Conservation (phyloP, 2,113 vertebrate genomes). For the Limanda limanda region DNA sequence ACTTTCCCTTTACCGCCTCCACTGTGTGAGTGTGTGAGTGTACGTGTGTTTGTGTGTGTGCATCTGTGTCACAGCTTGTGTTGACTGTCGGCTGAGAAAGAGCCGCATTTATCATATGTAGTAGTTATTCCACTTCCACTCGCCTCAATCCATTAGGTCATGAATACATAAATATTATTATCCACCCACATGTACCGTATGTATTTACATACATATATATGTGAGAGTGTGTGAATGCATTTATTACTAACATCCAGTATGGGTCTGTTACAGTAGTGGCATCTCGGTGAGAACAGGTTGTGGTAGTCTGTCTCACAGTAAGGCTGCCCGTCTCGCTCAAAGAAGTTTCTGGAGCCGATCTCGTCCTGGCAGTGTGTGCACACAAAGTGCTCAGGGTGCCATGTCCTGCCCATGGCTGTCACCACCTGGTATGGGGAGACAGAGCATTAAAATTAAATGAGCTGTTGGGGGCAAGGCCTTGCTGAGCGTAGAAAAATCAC, state of each 20-base stretch:
- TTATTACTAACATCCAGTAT: constrained; percentile 92
- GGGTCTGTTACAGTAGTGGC: constrained; percentile 95
- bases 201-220: background rate
- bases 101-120: constrained; percentile 24
- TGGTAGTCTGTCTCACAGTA: constrained; percentile 98
- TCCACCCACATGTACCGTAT: background rate
- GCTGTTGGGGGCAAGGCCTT: constrained; percentile 9
- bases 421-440: constrained; percentile 86
- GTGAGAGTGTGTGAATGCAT: constrained; percentile 12
- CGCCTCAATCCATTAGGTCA: constrained; percentile 55
- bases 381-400: constrained; percentile 98
- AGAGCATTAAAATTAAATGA: constrained; percentile 49
- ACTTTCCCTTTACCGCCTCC: background rate
- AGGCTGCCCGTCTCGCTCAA: constrained; percentile 93
- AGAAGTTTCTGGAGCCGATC: constrained; percentile 96
- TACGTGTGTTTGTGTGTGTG: constrained; percentile 7
- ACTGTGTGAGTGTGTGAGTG: constrained; percentile 1
- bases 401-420: constrained; percentile 96
- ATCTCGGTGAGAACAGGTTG: constrained; percentile 93
- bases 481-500: constrained; percentile 25
- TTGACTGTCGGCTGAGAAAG: constrained; percentile 12
- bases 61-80: background rate
- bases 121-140: constrained; percentile 55
- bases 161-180: constrained; percentile 70
- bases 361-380: constrained; percentile 98